Percentiles rank a stretch among this genome's conserved stretches.
Conservation (phyloP, 2,888 invertebrate genomes). For the Philaethria dido region DNA sequence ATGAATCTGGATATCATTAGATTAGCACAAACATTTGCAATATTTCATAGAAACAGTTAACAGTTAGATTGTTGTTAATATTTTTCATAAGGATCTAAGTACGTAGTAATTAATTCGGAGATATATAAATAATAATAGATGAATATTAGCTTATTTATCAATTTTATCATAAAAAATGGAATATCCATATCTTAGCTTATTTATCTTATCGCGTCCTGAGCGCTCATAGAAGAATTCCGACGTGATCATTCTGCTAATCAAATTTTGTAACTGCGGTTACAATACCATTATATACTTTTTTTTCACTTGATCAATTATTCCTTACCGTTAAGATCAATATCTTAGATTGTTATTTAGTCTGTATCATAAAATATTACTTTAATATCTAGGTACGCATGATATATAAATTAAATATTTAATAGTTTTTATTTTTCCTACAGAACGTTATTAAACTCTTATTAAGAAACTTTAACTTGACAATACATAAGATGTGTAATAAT, state of each 20-base stretch:
- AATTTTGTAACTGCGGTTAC: conserved; percentile 83
- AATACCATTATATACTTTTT: conserved; percentile 70
- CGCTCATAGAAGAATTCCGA: conserved; percentile 71
- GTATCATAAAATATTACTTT: conserved; percentile 30
- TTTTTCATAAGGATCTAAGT: no score
- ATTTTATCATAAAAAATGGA: background rate
- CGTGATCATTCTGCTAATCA: conserved; percentile 83
- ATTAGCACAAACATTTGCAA: no score
- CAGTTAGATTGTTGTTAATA: no score
- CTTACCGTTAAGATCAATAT: conserved; percentile 73
- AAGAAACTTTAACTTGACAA: no score
- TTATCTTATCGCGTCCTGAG: conserved; percentile 36
- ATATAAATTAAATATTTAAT: background rate
- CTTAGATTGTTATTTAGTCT: conserved; percentile 45
- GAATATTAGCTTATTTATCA: background rate
- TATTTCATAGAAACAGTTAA: no score
- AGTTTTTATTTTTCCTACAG: background rate
- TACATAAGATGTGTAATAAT: no score
- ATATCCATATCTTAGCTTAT: conserved; percentile 27
- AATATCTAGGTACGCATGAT: background rate
- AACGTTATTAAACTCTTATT: background rate
- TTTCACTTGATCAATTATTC: conserved; percentile 72
- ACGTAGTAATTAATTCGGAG: no score
- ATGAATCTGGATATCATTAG: no score
- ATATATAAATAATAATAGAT: no score